A percentile compares a stretch with the other conserved stretches of the same genome.
phyloP scores from a whole-genome alignment of 1,140 invertebrate genomes.

The Leptopilina clavipes region DNA sequence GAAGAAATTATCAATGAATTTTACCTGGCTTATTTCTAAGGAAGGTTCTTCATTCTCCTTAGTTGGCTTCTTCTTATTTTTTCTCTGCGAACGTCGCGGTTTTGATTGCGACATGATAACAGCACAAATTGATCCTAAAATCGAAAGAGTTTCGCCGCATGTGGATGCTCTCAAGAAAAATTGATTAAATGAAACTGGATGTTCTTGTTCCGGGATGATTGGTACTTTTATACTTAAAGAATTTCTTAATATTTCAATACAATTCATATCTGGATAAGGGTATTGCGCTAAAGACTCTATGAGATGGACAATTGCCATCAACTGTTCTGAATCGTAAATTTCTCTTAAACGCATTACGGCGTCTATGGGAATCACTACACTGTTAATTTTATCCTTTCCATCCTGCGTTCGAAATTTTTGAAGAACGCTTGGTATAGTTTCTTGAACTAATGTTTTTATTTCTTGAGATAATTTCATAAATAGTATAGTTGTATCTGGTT shows the following conservation, averaged over 20 bases:
- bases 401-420: constrained; percentile 61
- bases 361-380: constrained; percentile 68
- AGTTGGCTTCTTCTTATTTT: constrained; percentile 68
- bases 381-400: constrained; percentile 58
- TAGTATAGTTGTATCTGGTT: constrained; percentile 57
- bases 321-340: constrained; percentile 66
- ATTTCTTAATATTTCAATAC: constrained; percentile 59
- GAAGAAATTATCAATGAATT: constrained; percentile 1
- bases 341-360: constrained; percentile 69
- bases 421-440: constrained; percentile 62
- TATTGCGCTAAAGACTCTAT: constrained; percentile 63
- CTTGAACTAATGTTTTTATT: constrained; percentile 59
- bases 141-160: constrained; percentile 70
- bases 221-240: constrained; percentile 60
- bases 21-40: constrained; percentile 61
- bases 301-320: constrained; percentile 63
- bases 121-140: constrained; percentile 67
- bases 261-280: constrained; percentile 62
- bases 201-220: constrained; percentile 58
- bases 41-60: constrained; percentile 60
- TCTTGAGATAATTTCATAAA: constrained; percentile 60
- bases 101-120: constrained; percentile 58
- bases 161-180: constrained; percentile 69
- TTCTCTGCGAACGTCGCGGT: constrained; percentile 61
- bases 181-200: constrained; percentile 65